phyloP scores from a whole-genome alignment of 2,113 vertebrate genomes.

The Erpornis zantholeuca region DNA sequence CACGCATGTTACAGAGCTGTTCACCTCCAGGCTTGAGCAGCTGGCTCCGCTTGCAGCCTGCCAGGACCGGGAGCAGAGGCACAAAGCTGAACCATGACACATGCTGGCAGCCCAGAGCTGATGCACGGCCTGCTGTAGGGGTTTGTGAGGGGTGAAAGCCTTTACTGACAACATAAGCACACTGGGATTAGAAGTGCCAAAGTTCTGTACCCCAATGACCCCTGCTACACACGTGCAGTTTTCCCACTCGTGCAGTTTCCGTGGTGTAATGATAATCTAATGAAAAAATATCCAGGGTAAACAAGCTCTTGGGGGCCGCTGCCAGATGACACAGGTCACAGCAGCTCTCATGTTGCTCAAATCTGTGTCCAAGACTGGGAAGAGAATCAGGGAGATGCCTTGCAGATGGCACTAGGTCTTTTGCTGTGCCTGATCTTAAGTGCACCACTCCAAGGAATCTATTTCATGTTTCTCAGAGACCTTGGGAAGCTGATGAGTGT shows the following conservation, averaged over 20 bases:
- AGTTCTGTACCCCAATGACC: neutral
- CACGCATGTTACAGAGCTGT: neutral
- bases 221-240: neutral
- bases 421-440: neutral
- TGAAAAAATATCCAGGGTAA: conserved; percentile 5
- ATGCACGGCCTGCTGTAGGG: neutral
- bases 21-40: neutral
- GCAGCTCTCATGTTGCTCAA: conserved; percentile 6
- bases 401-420: neutral
- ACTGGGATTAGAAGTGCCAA: neutral
- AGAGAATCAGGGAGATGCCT: neutral
- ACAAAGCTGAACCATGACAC: neutral
- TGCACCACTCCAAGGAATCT: neutral
- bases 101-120: neutral
- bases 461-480: neutral
- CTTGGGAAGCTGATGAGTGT: neutral
- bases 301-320: neutral
- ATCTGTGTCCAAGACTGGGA: neutral
- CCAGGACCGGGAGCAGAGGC: neutral
- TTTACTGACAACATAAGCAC: neutral
- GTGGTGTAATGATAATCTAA: neutral
- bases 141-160: neutral
- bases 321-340: conserved; percentile 12
- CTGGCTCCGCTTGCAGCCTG: neutral
- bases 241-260: neutral